phyloP scores from a whole-genome alignment of 2,888 invertebrate species.

The Eupithecia pulchellata region DNA sequence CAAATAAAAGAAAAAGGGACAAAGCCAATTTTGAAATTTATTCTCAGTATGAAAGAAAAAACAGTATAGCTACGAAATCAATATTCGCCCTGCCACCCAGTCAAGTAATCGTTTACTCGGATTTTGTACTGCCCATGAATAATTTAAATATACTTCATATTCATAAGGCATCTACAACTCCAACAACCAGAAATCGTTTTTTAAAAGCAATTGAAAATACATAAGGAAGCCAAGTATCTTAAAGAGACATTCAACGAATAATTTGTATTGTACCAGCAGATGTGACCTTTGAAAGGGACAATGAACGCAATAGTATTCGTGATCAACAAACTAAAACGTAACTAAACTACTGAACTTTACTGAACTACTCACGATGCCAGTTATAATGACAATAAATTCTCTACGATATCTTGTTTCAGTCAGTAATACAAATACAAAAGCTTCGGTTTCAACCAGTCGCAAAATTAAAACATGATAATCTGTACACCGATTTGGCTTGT shows the following conservation, averaged over 20 bases:
- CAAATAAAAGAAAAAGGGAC: neutral
- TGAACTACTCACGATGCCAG: constrained; percentile 64
- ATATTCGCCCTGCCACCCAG: constrained; percentile 11
- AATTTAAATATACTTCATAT: constrained; percentile 22
- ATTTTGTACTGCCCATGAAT: constrained; percentile 14
- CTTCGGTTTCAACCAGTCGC: constrained; percentile 33
- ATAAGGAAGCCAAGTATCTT: constrained; percentile 34
- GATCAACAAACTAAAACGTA: constrained; percentile 53
- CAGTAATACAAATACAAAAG: constrained; percentile 22
- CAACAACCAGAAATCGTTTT: constrained; percentile 29
- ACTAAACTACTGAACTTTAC: constrained; percentile 77
- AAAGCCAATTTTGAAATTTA: neutral
- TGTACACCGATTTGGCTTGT: constrained; percentile 42
- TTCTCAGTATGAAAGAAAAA: neutral
- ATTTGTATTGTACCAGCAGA: constrained; percentile 52
- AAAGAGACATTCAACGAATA: constrained; percentile 41
- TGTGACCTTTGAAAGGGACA: constrained; percentile 75
- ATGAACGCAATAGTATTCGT: constrained; percentile 68
- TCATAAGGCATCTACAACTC: constrained; percentile 22
- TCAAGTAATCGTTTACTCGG: constrained; percentile 14
- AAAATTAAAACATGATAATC: constrained; percentile 43
- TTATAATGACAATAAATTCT: constrained; percentile 57
- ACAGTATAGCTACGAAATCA: constrained; percentile 14
- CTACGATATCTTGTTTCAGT: constrained; percentile 48
- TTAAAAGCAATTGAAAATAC: constrained; percentile 26